Evolutionary conservation across 2,888 invertebrate genomes (phyloP), one percentile per base, ranked within the genome.

Genomic region (Baronia brevicornis): DNA sequence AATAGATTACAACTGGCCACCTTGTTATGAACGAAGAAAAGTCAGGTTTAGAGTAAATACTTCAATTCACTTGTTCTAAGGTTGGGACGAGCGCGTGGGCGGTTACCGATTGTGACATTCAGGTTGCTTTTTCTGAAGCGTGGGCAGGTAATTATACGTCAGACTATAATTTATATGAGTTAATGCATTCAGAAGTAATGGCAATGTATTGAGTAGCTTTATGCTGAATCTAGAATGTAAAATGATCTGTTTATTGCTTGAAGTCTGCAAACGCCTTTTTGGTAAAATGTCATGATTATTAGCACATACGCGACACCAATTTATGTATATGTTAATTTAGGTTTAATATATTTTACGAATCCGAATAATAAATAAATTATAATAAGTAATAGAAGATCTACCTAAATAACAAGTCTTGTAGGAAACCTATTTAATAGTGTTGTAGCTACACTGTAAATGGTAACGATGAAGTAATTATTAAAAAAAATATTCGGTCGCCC

Each of bases 141-240:
- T 78, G 60, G 80, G 80, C 55, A 29, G 67, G 44, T 79, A 79
- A 82, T 82, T 80, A 77, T 67, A 74, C 59, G 57, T 61, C 58
- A 42, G 51, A 50, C 50, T 54, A 58, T 71, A 72, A 72, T 74
- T 73, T 71, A 65, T 65, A 60, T 64, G 53, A 57, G 59, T 61
- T 65, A 61, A 65, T 67, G 59, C 48, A 43, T 49, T 61, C 58
- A 44, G 56, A 60, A 57, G 56, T 54, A 60, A 60, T 56, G 44
- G 48, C 38, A 46, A 39, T 43, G 48, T 60, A 45, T 58, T 56
- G 54, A 47, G 43, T 49, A 46, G 39, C 38, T 37, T 48, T 38
- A 41, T 46, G 33, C 42, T 36, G 23, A 28, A 28, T 34, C 28
- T 24, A n/a, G 23, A 22, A 7, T 21, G 20, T 19, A 12, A 11